Percentiles rank a stretch among this genome's conserved stretches.
Evolutionary conservation across 2,888 invertebrate species (phyloP).

Genomic region (Andrena minutula): DNA sequence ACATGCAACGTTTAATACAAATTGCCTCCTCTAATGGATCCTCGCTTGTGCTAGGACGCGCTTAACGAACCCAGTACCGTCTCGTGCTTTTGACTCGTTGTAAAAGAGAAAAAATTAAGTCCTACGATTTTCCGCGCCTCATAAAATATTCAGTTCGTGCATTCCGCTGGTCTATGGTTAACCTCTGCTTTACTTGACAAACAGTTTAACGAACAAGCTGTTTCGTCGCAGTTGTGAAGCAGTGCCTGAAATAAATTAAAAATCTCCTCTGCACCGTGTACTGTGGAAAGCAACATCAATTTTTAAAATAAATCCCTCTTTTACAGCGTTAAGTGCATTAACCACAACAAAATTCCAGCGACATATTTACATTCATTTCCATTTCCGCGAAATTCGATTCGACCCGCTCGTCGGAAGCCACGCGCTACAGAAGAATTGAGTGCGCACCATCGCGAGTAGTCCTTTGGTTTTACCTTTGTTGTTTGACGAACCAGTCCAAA

Average conservation of each 20-base stretch:
- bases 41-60: neutral
- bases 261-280: too few relatives aligned
- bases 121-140: neutral
- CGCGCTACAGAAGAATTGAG: slow-evolving; percentile 9
- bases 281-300: neutral
- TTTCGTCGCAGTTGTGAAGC: neutral
- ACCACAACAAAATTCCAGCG: neutral
- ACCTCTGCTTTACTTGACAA: neutral
- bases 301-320: neutral
- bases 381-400: slow-evolving; percentile 15
- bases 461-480: slow-evolving; percentile 44
- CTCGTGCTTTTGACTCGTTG: slow-evolving; percentile 11
- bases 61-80: slow-evolving; percentile 4
- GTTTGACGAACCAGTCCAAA: slow-evolving; percentile 34
- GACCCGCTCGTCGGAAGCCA: neutral
- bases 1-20: slow-evolving; percentile 24
- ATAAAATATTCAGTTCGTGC: neutral
- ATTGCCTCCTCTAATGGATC: slow-evolving; percentile 10
- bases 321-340: neutral
- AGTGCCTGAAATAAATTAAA: too few relatives aligned
- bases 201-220: neutral
- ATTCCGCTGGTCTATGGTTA: neutral
- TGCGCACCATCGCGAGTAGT: slow-evolving; percentile 29
- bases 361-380: slow-evolving; percentile 9
- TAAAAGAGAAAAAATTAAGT: slow-evolving; percentile 4